Evolutionary conservation across 2,113 vertebrate genomes (phyloP).

Genomic region (Abramis brama): DNA sequence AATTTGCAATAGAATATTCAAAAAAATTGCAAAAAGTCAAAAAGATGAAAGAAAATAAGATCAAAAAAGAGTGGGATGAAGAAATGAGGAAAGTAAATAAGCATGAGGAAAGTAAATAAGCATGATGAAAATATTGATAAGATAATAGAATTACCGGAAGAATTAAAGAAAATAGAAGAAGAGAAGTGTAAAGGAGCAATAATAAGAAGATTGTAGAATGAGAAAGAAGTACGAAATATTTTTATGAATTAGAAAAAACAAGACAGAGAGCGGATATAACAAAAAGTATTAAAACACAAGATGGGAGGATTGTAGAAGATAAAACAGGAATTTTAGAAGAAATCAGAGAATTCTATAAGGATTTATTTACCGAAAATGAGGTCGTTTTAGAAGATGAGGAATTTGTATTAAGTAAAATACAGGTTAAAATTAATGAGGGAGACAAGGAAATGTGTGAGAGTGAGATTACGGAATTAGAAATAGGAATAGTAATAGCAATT

Average conservation of each 20-base stretch:
- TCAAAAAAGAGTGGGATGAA: not conserved
- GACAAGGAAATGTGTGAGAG: too few relatives aligned
- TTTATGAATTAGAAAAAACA: not conserved
- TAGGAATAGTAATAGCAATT: too few relatives aligned
- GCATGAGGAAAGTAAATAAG: not conserved
- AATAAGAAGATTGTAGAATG: not conserved
- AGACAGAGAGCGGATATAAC: not conserved
- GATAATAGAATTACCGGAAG: not conserved
- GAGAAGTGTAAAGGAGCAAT: conserved; percentile 2
- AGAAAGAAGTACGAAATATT: not conserved
- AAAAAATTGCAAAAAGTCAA: not conserved
- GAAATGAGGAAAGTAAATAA: not conserved
- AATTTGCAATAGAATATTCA: not conserved
- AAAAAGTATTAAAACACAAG: not conserved
- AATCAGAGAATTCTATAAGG: too few relatives aligned
- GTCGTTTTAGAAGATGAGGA: too few relatives aligned
- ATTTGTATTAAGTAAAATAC: too few relatives aligned
- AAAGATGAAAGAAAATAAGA: not conserved
- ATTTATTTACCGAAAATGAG: too few relatives aligned
- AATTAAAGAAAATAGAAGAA: not conserved
- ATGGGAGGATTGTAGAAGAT: not conserved
- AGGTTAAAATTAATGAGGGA: too few relatives aligned
- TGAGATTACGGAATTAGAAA: too few relatives aligned
- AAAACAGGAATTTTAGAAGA: too few relatives aligned
- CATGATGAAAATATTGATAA: not conserved